Conservation (phyloP, 2,113 vertebrate species). For the Oxyruncus cristatus region DNA sequence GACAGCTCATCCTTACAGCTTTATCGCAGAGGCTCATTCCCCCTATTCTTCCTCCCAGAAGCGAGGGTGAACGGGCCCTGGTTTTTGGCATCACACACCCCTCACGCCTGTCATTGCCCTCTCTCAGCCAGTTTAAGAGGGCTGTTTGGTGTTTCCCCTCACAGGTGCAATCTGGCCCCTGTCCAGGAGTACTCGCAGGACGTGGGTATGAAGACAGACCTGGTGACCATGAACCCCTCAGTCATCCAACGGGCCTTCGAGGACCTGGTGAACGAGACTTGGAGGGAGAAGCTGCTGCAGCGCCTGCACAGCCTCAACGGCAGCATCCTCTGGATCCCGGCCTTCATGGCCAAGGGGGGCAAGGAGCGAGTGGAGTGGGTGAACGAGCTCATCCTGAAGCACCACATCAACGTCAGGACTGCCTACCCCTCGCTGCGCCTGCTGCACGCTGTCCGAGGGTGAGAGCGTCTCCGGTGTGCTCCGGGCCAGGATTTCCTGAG, state of each 20-base stretch:
- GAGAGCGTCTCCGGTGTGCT: constrained; percentile 40
- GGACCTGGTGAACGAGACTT: constrained; percentile 87
- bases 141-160: background rate
- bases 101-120: background rate
- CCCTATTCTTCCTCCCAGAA: background rate
- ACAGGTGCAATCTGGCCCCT: constrained; percentile 92
- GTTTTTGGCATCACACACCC: background rate
- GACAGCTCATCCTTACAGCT: background rate
- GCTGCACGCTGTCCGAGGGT: constrained; percentile 94
- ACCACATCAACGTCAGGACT: constrained; percentile 85
- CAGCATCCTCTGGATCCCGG: constrained; percentile 95
- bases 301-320: constrained; percentile 86
- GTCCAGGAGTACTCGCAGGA: constrained; percentile 88
- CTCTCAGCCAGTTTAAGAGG: background rate
- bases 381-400: constrained; percentile 88
- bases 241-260: constrained; percentile 94
- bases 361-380: constrained; percentile 94
- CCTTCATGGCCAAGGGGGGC: constrained; percentile 95
- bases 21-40: background rate
- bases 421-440: constrained; percentile 95
- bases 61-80: rapidly evolving
- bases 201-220: constrained; percentile 85
- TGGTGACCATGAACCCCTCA: constrained; percentile 97
- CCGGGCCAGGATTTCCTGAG: background rate
- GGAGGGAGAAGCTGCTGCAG: constrained; percentile 86